These are phyloP conservation scores for Numida meleagris DNA, from an alignment of 2,113 vertebrate species.

Conservation along the genomic window DNA sequence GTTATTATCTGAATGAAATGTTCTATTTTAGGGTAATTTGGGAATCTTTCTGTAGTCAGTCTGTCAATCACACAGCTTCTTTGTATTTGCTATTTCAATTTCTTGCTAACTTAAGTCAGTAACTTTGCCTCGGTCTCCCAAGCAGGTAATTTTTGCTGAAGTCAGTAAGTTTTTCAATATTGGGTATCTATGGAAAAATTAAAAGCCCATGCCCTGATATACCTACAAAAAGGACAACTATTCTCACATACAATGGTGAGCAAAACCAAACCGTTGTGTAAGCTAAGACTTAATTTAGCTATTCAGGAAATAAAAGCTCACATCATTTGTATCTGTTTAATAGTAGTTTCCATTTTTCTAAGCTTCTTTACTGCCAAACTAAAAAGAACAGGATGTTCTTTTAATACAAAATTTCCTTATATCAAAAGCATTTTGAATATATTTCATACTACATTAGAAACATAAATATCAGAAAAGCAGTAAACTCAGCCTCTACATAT, in stretches of 20 bases:
- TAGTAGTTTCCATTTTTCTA: background rate
- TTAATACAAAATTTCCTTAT: background rate
- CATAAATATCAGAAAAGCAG: background rate
- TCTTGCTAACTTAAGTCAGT: background rate
- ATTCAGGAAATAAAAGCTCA: slow-evolving; percentile 4
- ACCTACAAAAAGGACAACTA: background rate
- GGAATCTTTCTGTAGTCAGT: background rate
- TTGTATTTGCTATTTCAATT: background rate
- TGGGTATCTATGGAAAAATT: background rate
- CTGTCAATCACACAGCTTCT: background rate
- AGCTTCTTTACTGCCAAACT: background rate
- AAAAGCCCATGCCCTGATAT: background rate
- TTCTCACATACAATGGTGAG: background rate
- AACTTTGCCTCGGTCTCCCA: background rate
- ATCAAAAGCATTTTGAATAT: background rate
- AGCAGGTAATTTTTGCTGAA: background rate
- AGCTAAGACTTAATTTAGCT: background rate
- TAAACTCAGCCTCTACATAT: background rate
- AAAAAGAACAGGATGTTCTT: background rate
- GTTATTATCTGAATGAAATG: background rate
- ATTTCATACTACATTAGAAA: background rate
- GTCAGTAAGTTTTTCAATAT: background rate
- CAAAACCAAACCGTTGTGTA: background rate
- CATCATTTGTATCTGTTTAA: background rate
- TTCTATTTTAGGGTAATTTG: background rate